These are phyloP conservation scores for Climacteris rufus DNA, from an alignment of 2,113 vertebrate genomes.

Conservation along the genomic window DNA sequence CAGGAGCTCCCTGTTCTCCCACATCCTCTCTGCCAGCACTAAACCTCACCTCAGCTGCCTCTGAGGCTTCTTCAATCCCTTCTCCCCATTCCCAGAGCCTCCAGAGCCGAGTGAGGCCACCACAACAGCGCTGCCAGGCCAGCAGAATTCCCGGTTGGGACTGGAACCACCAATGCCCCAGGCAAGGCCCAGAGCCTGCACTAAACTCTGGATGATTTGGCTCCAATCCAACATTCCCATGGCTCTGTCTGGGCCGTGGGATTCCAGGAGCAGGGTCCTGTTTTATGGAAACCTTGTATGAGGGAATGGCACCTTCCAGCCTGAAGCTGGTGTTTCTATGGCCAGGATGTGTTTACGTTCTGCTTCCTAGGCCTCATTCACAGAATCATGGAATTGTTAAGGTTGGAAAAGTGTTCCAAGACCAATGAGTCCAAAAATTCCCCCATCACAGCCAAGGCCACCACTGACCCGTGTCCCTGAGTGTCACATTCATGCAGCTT, in stretches of 20 bases:
- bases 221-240: neutral
- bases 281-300: neutral
- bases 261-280: neutral
- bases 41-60: neutral
- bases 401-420: neutral
- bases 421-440: rapidly evolving
- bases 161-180: neutral
- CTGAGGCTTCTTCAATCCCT: neutral
- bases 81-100: neutral
- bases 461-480: rapidly evolving
- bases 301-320: neutral
- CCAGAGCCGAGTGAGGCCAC: neutral
- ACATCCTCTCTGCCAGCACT: neutral
- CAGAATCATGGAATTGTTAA: neutral
- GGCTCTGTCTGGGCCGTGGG: rapidly evolving
- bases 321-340: neutral
- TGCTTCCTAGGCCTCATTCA: neutral
- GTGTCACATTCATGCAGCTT: neutral
- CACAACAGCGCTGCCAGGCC: neutral
- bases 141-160: neutral
- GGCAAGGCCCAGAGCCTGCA: neutral
- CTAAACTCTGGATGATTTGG: neutral
- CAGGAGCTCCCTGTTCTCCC: neutral
- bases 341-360: neutral
- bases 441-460: neutral